Conservation (phyloP, 2,888 invertebrate species). For the Drosophila ustulata region DNA sequence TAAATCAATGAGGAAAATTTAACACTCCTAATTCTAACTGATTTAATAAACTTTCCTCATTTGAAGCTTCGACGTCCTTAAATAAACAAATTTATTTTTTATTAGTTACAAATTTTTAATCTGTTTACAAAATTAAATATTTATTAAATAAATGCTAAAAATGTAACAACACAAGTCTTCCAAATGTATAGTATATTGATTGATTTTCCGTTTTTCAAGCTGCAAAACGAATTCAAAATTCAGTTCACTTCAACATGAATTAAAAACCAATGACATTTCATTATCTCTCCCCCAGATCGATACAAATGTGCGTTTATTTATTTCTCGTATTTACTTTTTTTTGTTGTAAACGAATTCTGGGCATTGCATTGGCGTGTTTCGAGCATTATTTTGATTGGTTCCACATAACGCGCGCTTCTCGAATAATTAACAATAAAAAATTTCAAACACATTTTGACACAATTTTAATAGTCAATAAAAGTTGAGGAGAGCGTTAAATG, state of each 20-base stretch:
- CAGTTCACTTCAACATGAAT: background rate
- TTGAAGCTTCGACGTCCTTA: no score
- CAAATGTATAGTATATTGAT: background rate
- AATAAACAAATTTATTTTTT: no score
- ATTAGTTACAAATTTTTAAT: no score
- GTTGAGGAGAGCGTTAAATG: constrained; percentile 40
- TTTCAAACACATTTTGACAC: constrained; percentile 79
- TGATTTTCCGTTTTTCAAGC: constrained; percentile 1
- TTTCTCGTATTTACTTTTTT: background rate
- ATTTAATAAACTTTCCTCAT: no score
- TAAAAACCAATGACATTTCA: constrained; percentile 15
- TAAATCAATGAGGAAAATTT: no score
- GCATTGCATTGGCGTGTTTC: constrained; percentile 34
- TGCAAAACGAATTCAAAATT: background rate
- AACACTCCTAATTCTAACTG: no score
- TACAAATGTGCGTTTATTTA: constrained; percentile 11
- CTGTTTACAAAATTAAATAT: no score
- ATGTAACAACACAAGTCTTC: background rate
- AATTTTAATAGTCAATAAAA: constrained; percentile 83
- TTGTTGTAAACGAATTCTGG: constrained; percentile 23
- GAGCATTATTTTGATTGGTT: constrained; percentile 49
- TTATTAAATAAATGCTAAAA: no score
- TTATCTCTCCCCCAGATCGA: constrained; percentile 10
- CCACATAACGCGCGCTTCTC: constrained; percentile 46
- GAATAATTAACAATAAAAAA: constrained; percentile 73